These are phyloP conservation scores for Macroramphosus scolopax DNA, from an alignment of 2,797 vertebrate species.

Conservation along the genomic window DNA sequence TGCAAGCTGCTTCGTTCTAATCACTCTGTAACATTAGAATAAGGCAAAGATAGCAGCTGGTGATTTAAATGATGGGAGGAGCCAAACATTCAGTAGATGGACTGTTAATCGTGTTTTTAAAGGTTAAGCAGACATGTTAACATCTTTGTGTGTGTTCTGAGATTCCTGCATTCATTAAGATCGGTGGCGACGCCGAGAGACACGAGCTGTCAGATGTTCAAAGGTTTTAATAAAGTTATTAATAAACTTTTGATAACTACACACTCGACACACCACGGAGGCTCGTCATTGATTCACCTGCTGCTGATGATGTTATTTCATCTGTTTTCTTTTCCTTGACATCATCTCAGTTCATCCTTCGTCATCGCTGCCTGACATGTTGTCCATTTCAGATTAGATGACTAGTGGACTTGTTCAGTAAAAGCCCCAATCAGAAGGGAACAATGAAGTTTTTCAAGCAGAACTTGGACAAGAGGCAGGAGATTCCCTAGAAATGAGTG, in stretches of 20 bases:
- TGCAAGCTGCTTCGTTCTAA: conserved; percentile 80
- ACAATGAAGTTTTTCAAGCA: too few relatives aligned
- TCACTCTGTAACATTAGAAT: conserved; percentile 72
- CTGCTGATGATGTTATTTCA: too few relatives aligned
- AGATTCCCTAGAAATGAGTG: too few relatives aligned
- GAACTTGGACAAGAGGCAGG: too few relatives aligned
- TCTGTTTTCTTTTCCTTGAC: too few relatives aligned
- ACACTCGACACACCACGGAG: conserved; percentile 24
- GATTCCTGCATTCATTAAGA: conserved; percentile 40
- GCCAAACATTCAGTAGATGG: conserved; percentile 34
- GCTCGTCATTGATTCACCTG: conserved; percentile 27
- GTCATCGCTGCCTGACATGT: too few relatives aligned
- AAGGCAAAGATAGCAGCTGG: conserved; percentile 47
- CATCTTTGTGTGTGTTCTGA: conserved; percentile 47
- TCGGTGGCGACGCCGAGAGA: conserved; percentile 37
- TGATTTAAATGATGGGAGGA: conserved; percentile 55
- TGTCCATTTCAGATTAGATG: too few relatives aligned
- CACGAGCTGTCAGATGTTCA: conserved; percentile 33
- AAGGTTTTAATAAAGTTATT: conserved; percentile 52
- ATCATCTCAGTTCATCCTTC: too few relatives aligned
- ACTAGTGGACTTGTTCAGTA: too few relatives aligned
- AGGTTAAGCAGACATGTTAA: conserved; percentile 34
- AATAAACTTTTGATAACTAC: conserved; percentile 61
- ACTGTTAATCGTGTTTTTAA: conserved; percentile 44
- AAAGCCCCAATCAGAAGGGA: too few relatives aligned